A percentile compares a stretch with the other conserved stretches of the same genome.
These are phyloP conservation scores for Trogon melanurus DNA, from an alignment of 2,113 vertebrate species.

Conservation along the genomic window DNA sequence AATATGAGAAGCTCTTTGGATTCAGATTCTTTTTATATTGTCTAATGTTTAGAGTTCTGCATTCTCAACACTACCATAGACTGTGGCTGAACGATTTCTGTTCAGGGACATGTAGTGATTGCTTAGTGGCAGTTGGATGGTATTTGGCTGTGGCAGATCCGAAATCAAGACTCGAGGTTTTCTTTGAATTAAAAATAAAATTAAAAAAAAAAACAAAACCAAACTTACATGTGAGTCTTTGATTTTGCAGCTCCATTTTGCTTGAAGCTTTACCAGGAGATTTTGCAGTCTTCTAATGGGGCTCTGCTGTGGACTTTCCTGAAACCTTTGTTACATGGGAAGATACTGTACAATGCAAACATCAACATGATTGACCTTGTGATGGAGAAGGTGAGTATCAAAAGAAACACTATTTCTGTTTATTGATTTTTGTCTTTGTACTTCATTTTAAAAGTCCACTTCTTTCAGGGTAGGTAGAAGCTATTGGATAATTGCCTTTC, in stretches of 20 bases:
- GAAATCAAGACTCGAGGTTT: neutral
- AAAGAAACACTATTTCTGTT: neutral
- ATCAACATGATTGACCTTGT: constrained; percentile 57
- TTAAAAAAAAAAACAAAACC: neutral
- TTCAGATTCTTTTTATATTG: neutral
- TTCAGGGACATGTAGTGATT: neutral
- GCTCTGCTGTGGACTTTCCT: constrained; percentile 77
- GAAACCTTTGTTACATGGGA: constrained; percentile 77
- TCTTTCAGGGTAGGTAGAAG: neutral
- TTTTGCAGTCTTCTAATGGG: constrained; percentile 75
- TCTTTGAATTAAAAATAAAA: neutral
- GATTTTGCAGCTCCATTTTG: constrained; percentile 74
- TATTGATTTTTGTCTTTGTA: neutral
- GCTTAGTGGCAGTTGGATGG: neutral
- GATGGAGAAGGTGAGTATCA: constrained; percentile 67
- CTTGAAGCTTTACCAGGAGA: constrained; percentile 76
- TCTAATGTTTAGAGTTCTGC: neutral
- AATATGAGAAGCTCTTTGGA: neutral
- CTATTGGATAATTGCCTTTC: neutral
- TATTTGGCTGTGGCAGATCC: neutral
- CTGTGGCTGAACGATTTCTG: neutral
- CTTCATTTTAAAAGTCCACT: neutral
- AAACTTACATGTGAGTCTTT: neutral
- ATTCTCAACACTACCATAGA: neutral
- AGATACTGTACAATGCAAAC: constrained; percentile 74